These are phyloP conservation scores for Crocidura indochinensis DNA, from an alignment of 2,797 vertebrate genomes.

Conservation along the genomic window DNA sequence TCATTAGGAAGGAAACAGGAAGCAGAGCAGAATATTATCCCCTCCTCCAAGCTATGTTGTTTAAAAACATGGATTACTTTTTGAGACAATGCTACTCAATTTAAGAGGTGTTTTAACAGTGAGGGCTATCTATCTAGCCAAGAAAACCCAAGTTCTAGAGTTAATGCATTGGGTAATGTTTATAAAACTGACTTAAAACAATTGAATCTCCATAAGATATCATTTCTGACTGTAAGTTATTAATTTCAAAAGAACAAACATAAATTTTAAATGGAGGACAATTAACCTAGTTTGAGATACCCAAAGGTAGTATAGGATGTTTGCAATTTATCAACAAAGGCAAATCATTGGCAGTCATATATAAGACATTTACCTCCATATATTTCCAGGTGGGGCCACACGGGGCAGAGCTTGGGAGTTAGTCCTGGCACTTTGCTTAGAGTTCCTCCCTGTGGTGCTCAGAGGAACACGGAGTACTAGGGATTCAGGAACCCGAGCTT, in stretches of 20 bases:
- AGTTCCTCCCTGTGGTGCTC: too few species aligned
- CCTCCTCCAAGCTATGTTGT: not conserved
- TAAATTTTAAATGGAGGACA: slow-evolving; percentile 13
- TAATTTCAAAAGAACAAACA: slow-evolving; percentile 57
- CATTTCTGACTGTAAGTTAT: not conserved
- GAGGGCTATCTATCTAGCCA: not conserved
- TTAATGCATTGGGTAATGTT: not conserved
- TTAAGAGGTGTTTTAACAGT: slow-evolving; percentile 8
- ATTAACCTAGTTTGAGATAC: not conserved
- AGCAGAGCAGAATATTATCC: not conserved
- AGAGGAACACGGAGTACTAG: too few species aligned
- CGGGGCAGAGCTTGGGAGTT: too few species aligned
- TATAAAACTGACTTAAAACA: not conserved
- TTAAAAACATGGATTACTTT: not conserved
- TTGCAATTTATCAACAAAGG: not conserved
- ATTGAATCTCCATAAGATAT: not conserved
- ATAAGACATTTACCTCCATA: too few species aligned
- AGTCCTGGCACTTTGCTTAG: too few species aligned
- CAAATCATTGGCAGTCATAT: not conserved
- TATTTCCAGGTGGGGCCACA: too few species aligned
- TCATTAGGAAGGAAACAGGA: slow-evolving; percentile 31
- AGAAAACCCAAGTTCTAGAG: not conserved
- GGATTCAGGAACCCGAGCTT: too few species aligned
- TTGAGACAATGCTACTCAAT: not conserved
- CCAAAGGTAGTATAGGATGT: not conserved